Evolutionary conservation across 1,140 invertebrate species (phyloP), one percentile per base, ranked within the genome.

Genomic region (Myzus persicae): DNA sequence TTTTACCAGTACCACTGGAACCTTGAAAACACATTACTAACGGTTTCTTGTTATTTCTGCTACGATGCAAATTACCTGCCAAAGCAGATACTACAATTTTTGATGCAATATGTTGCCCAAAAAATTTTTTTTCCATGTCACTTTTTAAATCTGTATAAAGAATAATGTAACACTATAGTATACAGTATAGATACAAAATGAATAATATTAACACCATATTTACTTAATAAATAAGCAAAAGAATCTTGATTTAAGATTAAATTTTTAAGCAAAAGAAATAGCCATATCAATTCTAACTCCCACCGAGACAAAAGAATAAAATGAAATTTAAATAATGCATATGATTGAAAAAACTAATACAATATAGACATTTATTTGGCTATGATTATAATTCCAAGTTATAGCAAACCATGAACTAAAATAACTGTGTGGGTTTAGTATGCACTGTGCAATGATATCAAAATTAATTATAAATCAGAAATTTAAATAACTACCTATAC

Each of bases 1-100:
- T 99, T 95, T 99, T 99, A 1, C 98, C 98, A 90, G 96, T 97
- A 48, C 98, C 98, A 31, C 97, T 96, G 95, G 96, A 97, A 2
- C 98, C 98, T 96, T 98, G 97, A 94, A 98, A 96, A 95, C 97
- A 97, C 94, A 98, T 96, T 0, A 96, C 96, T 48, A 98, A 95
- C 91, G 97, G 96, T 95, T 98, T 98, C 81, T 95, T 94, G 54
- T 95, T 94, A 81, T 95, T 94, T 46, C 95, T 94, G 40, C 94
- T 94, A 40, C 94, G 91, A 93, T 95, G 94, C 88, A 96, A 95
- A 94, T 97, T 96, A 5, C 96, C 95, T 59, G 94, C 94, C 67
- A 97, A 95, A 59, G 97, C 97, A 94, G 95, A 95, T 26, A 95
- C 85, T 7, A 97, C 95, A 48, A 96, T 95, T 94, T 96, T 95